These are phyloP conservation scores for Pandemis corylana DNA, from an alignment of 2,888 invertebrate genomes.

Conservation along the genomic window DNA sequence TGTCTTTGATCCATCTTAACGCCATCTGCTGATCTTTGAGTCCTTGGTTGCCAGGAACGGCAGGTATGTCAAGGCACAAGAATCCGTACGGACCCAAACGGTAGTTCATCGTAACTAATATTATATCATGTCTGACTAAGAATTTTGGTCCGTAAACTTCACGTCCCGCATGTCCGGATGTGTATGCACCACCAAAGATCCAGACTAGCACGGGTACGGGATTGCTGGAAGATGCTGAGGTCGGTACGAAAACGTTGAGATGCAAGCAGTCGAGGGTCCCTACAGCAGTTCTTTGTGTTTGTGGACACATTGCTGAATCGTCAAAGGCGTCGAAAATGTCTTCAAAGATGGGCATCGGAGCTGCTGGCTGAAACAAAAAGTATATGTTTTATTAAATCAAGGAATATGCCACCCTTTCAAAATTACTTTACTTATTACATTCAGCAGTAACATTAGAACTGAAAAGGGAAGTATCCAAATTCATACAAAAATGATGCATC, in stretches of 20 bases:
- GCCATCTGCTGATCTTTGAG: slow-evolving; percentile 65
- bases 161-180: slow-evolving; percentile 50
- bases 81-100: slow-evolving; percentile 66
- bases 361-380: neutral
- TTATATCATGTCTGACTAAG: slow-evolving; percentile 61
- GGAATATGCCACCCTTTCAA: too few relatives aligned
- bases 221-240: slow-evolving; percentile 50
- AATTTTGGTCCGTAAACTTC: slow-evolving; percentile 55
- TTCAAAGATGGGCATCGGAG: slow-evolving; percentile 31
- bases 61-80: slow-evolving; percentile 61
- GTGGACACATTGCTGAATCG: slow-evolving; percentile 35
- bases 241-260: slow-evolving; percentile 62
- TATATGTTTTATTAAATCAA: too few relatives aligned
- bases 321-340: slow-evolving; percentile 34
- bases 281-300: slow-evolving; percentile 53
- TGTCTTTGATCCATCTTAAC: slow-evolving; percentile 63
- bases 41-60: slow-evolving; percentile 66
- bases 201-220: slow-evolving; percentile 62
- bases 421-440: too few relatives aligned
- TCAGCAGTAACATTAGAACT: too few relatives aligned
- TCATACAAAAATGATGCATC: too few relatives aligned
- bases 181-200: slow-evolving; percentile 59
- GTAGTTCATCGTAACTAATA: slow-evolving; percentile 63
- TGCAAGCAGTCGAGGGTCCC: slow-evolving; percentile 63
- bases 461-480: too few relatives aligned